Percentiles rank a stretch among this genome's conserved stretches.
Conservation (phyloP, 2,113 vertebrate genomes). For the Syngnathus typhle region DNA sequence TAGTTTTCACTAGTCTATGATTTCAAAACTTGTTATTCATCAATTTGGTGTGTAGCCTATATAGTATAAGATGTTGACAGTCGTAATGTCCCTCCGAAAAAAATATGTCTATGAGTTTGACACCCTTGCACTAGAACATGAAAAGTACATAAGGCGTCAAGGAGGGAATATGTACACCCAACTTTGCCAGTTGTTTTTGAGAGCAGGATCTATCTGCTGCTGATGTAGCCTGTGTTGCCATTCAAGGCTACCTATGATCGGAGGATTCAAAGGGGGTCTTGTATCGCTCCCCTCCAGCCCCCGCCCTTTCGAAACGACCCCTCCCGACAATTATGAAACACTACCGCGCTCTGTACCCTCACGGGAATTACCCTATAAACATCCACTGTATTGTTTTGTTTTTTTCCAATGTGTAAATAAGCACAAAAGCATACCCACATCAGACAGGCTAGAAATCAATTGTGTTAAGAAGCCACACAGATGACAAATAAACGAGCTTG, state of each 20-base stretch:
- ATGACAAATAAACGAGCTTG: conserved; percentile 23
- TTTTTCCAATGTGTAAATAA: conserved; percentile 20
- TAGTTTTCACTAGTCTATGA: too few species aligned
- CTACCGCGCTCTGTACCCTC: conserved; percentile 3
- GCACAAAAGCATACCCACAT: conserved; percentile 10
- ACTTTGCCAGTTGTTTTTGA: neutral
- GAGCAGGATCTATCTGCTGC: conserved; percentile 24
- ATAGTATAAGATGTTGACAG: too few species aligned
- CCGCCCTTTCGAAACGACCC: neutral
- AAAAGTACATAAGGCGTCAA: neutral
- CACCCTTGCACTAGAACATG: neutral
- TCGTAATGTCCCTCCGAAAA: too few species aligned
- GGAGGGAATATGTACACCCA: neutral
- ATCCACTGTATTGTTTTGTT: conserved; percentile 11
- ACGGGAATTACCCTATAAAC: conserved; percentile 6
- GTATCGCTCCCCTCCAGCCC: conserved; percentile 5
- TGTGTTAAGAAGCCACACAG: conserved; percentile 5
- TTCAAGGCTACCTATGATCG: conserved; percentile 22
- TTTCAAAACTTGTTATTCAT: too few species aligned
- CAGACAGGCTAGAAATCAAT: neutral
- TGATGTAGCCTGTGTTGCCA: neutral
- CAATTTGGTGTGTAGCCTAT: too few species aligned
- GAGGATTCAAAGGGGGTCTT: conserved; percentile 15
- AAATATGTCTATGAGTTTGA: too few species aligned
- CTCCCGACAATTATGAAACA: conserved; percentile 12